Evolutionary conservation across 2,797 vertebrate genomes (phyloP).

Genomic region (Anabas testudineus): DNA sequence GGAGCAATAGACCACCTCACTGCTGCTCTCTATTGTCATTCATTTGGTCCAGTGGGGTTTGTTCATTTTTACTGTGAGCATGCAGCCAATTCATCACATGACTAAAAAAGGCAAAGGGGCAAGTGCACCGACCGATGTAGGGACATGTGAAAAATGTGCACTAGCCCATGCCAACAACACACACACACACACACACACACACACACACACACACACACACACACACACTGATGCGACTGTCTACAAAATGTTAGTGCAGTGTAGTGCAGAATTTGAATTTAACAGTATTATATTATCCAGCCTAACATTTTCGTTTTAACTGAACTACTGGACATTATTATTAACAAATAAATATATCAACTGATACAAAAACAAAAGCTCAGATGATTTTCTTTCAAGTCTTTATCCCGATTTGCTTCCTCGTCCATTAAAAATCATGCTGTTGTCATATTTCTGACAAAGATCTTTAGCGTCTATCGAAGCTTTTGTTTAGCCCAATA

Average conservation of each 20-base stretch:
- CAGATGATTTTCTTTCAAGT: too few species aligned
- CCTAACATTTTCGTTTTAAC: background rate
- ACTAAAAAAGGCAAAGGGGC: background rate
- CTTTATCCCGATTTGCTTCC: background rate
- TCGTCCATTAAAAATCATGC: background rate
- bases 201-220: background rate
- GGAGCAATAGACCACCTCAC: slow-evolving; percentile 81
- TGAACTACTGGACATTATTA: background rate
- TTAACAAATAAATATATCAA: background rate
- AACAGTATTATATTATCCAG: background rate
- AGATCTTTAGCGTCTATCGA: too few species aligned
- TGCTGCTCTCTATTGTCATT: slow-evolving; percentile 89
- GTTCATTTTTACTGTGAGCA: slow-evolving; percentile 69
- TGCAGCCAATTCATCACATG: slow-evolving; percentile 37
- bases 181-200: background rate
- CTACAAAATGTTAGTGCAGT: background rate
- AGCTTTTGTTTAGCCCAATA: too few species aligned
- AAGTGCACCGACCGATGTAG: slow-evolving; percentile 8
- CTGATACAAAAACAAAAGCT: too few species aligned
- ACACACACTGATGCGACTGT: background rate
- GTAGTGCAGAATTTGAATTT: background rate
- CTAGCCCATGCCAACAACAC: background rate
- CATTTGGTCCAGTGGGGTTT: slow-evolving; percentile 77
- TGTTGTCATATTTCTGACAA: background rate
- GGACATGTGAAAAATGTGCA: background rate